Evolutionary conservation across 2,797 vertebrate genomes (phyloP).

Genomic region (Rhabdophis nuchalis): DNA sequence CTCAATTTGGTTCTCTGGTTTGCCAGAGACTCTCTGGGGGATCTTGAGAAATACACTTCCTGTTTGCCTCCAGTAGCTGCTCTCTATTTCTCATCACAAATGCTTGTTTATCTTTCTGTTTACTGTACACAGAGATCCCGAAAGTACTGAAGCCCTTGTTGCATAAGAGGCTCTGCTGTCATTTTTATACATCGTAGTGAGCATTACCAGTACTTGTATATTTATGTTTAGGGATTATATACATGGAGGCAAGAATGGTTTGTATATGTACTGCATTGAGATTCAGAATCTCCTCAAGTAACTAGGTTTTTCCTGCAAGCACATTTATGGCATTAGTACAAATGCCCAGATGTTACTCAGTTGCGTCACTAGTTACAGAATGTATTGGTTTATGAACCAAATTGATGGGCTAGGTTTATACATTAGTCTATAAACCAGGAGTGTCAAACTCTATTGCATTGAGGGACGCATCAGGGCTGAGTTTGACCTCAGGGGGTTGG

Average conservation of each 20-base stretch:
- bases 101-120: not conserved
- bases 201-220: not conserved
- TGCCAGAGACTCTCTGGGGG: constrained; percentile 15
- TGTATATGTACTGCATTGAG: not conserved
- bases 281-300: not conserved
- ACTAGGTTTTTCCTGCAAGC: not conserved
- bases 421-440: not conserved
- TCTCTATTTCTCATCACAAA: not conserved
- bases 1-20: constrained; percentile 21
- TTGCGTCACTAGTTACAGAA: not conserved
- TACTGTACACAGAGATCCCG: not conserved
- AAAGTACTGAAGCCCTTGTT: not conserved
- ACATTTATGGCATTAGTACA: not conserved
- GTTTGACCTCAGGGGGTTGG: too few species aligned
- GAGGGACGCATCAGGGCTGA: too few species aligned
- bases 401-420: not conserved
- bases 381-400: not conserved
- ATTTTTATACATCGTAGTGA: not conserved
- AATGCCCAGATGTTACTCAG: not conserved
- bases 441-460: too few species aligned
- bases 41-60: constrained; percentile 24
- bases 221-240: not conserved
- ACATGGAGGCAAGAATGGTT: not conserved
- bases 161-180: not conserved
- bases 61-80: not conserved